phyloP scores from a whole-genome alignment of 2,888 invertebrate species.

The Deladenus siricidicola region DNA sequence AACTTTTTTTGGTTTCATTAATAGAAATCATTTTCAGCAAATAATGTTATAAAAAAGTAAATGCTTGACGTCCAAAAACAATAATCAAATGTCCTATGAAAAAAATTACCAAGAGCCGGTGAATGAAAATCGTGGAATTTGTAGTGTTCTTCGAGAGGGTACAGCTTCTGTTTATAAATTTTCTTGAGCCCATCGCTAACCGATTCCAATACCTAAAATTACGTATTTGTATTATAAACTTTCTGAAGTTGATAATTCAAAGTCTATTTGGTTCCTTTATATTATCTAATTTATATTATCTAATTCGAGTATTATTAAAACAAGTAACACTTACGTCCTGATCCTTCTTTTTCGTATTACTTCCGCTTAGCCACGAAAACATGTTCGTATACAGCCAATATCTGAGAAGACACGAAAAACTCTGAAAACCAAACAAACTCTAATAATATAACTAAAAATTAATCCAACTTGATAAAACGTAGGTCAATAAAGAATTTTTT shows the following conservation, averaged over 20 bases:
- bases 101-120: slow-evolving; percentile 65
- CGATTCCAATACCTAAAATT: slow-evolving; percentile 62
- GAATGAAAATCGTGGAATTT: slow-evolving; percentile 93
- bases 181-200: slow-evolving; percentile 88
- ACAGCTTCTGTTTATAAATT: slow-evolving; percentile 79
- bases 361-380: slow-evolving; percentile 49
- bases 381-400: slow-evolving; percentile 23
- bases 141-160: slow-evolving; percentile 79
- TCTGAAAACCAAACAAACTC: slow-evolving; percentile 1
- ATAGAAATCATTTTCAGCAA: background rate
- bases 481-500: too few species aligned
- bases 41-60: background rate
- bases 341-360: slow-evolving; percentile 46
- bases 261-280: too few species aligned
- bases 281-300: background rate
- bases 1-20: background rate
- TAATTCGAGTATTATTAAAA: background rate
- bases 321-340: slow-evolving; percentile 52
- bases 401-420: background rate
- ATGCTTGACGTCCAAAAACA: background rate
- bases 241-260: background rate
- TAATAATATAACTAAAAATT: too few species aligned
- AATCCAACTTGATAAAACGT: too few species aligned
- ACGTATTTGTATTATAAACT: too few species aligned
- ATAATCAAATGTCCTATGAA: background rate